Evolutionary conservation across 2,888 invertebrate genomes (phyloP).

Genomic region (Lycaena phlaeas): DNA sequence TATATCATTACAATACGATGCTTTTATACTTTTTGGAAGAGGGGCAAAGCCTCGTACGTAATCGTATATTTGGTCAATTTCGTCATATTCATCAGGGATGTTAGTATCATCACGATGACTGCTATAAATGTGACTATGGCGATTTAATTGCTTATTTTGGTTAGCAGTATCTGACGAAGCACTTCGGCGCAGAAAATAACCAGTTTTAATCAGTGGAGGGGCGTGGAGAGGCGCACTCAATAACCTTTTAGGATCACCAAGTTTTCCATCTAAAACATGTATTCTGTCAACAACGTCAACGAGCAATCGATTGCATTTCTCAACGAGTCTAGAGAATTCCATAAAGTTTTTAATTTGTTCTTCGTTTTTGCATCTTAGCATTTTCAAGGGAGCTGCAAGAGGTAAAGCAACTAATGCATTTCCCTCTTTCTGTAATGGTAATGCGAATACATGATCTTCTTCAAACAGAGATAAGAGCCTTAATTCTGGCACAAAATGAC

Average conservation of each 20-base stretch:
- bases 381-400: conserved; percentile 87
- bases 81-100: conserved; percentile 89
- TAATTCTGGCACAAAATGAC: conserved; percentile 88
- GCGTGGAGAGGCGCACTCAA: conserved; percentile 54
- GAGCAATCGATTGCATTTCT: conserved; percentile 82
- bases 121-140: conserved; percentile 68
- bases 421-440: conserved; percentile 86
- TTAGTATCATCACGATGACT: conserved; percentile 77
- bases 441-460: conserved; percentile 88
- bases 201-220: conserved; percentile 71
- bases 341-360: conserved; percentile 82
- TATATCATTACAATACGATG: conserved; percentile 72
- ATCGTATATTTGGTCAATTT: conserved; percentile 97
- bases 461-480: conserved; percentile 88
- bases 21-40: conserved; percentile 84
- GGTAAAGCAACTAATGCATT: conserved; percentile 87
- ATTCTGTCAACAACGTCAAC: conserved; percentile 85
- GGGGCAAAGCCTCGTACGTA: conserved; percentile 95
- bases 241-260: conserved; percentile 76
- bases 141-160: conserved; percentile 66
- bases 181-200: conserved; percentile 82
- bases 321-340: conserved; percentile 84
- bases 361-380: conserved; percentile 87
- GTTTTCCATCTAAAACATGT: conserved; percentile 85
- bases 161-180: conserved; percentile 83